Percentiles rank a stretch among this genome's conserved stretches.
Evolutionary conservation across 2,113 vertebrate genomes (phyloP).

Genomic region (Rhadina sibilatrix): DNA sequence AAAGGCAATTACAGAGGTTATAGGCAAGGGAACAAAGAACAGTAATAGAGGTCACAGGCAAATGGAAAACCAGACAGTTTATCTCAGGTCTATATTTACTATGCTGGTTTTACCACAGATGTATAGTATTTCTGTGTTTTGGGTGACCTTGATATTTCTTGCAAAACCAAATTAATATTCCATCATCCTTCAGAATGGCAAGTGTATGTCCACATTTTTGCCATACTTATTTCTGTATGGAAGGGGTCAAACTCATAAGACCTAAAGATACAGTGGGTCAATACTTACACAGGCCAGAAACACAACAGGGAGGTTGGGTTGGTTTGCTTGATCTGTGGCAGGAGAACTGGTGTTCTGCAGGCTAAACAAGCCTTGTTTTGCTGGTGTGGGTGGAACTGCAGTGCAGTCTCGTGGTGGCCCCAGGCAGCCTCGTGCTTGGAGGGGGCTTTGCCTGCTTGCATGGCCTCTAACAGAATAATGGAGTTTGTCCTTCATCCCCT

Average conservation of each 20-base stretch:
- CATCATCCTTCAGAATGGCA: not conserved
- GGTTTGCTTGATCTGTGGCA: not conserved
- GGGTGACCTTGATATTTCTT: slow-evolving; percentile 10
- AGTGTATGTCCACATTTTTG: not conserved
- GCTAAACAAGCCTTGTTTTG: not conserved
- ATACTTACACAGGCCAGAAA: not conserved
- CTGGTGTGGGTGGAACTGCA: not conserved
- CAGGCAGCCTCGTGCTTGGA: not conserved
- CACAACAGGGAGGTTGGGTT: not conserved
- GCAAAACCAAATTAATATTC: slow-evolving; percentile 1
- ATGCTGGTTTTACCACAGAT: not conserved
- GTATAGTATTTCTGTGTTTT: not conserved
- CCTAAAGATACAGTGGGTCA: not conserved
- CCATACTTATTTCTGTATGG: not conserved
- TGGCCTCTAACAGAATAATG: not conserved
- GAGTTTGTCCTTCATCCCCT: not conserved
- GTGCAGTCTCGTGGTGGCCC: accelerated
- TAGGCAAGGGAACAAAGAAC: slow-evolving; percentile 20
- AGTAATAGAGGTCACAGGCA: slow-evolving; percentile 15
- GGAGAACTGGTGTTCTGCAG: not conserved
- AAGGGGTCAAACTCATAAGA: not conserved
- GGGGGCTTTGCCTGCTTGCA: not conserved
- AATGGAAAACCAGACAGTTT: not conserved
- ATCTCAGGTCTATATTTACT: slow-evolving; percentile 20
- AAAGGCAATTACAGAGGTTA: not conserved